Base-by-base conservation (phyloP, 2,797 vertebrate species). In the Intellagama lesueurii region DNA sequence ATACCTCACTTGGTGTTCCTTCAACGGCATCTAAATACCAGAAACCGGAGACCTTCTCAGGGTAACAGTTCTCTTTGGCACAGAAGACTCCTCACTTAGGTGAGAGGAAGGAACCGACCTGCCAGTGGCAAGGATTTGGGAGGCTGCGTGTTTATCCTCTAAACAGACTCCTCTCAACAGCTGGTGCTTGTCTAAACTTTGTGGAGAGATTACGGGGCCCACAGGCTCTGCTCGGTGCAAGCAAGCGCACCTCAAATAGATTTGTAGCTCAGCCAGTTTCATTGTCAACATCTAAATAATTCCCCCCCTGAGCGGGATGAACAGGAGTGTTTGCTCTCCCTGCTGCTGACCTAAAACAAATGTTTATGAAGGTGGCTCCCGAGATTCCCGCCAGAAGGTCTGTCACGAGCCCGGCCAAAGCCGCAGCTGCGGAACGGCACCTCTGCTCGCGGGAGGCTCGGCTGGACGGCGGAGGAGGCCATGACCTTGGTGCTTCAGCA, bases 321-420 rank as follows among this genome's bases (percentile, higher is more conserved):
- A 95, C 93, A 85, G 47, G 91, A 87, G 93, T 88, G 94, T 90
- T 92, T 89, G 81, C 87, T 92, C 93, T 87, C 86, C 86, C 87
- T 87, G 60, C 90, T 88, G 83, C 93, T 93, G 93, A 90, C 94
- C 91, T 95, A 88, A 94, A 95, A 93, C 88, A 92, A 92, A 89
- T 93, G 87, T 95, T 96, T 93, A 95, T 95, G 94, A 94, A 91
- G 84, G 91, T 83, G 92, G 89, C 85, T 87, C 78, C 84, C 69
- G 64, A 28, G 75, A 92, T 89, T 22, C 73, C 9, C 17, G 87
- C 76, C 64, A 70, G 73, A 83, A 64, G 12, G 84, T 17, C 26
- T 26, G 64, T 44, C 60, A 32, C 64, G 26, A 70, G 47, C 66
- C 8, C 8, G 52, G 52, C 32, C 19, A 26, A 14, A 76, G 72